phyloP scores from a whole-genome alignment of 2,113 vertebrate genomes.

The Burhinus oedicnemus region DNA sequence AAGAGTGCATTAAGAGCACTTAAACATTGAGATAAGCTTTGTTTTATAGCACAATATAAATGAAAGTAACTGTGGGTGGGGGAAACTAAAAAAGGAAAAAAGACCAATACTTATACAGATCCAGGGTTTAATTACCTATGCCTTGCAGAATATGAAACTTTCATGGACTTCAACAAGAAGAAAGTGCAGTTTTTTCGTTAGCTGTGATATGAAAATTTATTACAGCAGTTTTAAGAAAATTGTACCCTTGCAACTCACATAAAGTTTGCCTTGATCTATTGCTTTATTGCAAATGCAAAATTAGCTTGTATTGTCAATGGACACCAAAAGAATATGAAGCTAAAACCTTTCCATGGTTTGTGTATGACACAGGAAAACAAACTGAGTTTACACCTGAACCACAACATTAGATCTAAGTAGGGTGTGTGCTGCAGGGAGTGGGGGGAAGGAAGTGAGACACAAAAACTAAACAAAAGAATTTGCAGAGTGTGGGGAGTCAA shows the following conservation, averaged over 20 bases:
- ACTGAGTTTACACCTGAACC: neutral
- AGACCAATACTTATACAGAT: neutral
- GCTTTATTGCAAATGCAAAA: neutral
- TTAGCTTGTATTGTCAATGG: neutral
- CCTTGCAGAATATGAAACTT: neutral
- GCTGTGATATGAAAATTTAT: neutral
- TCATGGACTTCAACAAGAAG: neutral
- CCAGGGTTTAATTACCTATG: neutral
- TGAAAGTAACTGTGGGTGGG: neutral
- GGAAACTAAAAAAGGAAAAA: neutral
- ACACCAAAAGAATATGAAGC: neutral
- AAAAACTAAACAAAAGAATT: neutral
- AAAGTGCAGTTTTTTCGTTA: rapidly evolving
- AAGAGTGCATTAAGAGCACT: neutral
- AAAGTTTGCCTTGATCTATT: neutral
- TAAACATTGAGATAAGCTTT: neutral
- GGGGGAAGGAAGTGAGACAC: neutral
- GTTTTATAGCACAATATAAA: neutral
- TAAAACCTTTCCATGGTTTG: neutral
- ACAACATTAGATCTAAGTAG: neutral
- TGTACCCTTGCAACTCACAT: neutral
- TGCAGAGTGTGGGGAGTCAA: neutral
- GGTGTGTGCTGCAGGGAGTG: rapidly evolving
- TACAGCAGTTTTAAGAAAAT: neutral
- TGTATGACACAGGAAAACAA: neutral